These are phyloP conservation scores for Steromphala cineraria DNA, from an alignment of 2,888 invertebrate genomes.

Conservation along the genomic window DNA sequence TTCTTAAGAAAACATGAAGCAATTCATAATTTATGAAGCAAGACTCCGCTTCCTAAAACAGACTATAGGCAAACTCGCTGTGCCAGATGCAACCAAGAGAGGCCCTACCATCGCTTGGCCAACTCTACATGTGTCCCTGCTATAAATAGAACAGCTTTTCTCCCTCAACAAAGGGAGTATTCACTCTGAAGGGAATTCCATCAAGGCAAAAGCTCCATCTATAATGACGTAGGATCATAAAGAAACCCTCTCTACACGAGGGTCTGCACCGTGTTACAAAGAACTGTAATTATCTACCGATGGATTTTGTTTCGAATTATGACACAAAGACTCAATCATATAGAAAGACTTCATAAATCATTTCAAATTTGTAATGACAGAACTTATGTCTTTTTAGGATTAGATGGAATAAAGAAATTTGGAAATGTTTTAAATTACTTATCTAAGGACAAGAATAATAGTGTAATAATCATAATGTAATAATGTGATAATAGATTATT, in stretches of 20 bases:
- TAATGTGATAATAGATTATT: no score
- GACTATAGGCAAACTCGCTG: not conserved
- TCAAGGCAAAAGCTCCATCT: constrained; percentile 18
- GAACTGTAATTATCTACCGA: not conserved
- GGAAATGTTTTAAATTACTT: no score
- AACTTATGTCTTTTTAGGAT: not conserved
- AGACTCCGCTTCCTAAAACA: not conserved
- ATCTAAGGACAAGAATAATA: no score
- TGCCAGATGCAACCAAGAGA: constrained; percentile 12
- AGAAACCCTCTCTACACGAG: constrained; percentile 8
- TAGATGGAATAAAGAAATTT: not conserved
- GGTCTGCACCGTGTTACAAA: not conserved
- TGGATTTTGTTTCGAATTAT: no score
- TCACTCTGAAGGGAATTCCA: constrained; percentile 26
- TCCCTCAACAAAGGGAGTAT: constrained; percentile 2
- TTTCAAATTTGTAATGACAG: not conserved
- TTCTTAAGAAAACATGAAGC: not conserved
- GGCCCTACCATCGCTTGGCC: not conserved
- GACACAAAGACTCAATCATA: no score
- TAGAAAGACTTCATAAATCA: no score
- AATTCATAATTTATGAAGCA: constrained; percentile 6
- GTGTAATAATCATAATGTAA: no score
- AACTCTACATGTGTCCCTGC: constrained; percentile 19
- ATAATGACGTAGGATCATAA: constrained; percentile 23
- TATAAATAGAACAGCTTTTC: constrained; percentile 20